Conservation (phyloP, 2,888 invertebrate species). For the Endotricha flammealis region DNA sequence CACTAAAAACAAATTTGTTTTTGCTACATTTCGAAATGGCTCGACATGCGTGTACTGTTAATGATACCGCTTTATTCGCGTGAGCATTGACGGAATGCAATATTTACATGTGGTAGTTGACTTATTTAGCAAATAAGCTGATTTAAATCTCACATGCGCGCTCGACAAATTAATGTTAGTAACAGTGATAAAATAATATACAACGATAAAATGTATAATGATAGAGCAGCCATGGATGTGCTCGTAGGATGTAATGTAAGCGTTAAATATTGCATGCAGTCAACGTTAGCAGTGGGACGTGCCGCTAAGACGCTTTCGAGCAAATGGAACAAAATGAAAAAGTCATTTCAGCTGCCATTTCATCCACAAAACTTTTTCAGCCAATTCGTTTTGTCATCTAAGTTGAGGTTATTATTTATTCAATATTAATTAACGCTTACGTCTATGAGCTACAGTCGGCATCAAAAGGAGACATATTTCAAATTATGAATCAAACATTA, state of each 20-base stretch:
- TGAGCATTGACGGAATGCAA: constrained; percentile 75
- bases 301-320: constrained; percentile 63
- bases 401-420: constrained; percentile 26
- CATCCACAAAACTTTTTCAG: constrained; percentile 36
- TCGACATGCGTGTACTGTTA: constrained; percentile 51
- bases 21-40: constrained; percentile 36
- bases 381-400: constrained; percentile 28
- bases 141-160: constrained; percentile 51
- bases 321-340: constrained; percentile 59
- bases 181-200: constrained; percentile 49
- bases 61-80: constrained; percentile 31
- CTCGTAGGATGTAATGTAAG: constrained; percentile 59
- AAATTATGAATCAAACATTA: no score
- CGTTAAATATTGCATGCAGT: constrained; percentile 79
- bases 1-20: constrained; percentile 8
- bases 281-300: constrained; percentile 72
- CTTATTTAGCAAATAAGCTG: constrained; percentile 41
- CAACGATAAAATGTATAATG: constrained; percentile 50
- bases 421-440: constrained; percentile 32
- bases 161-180: constrained; percentile 44
- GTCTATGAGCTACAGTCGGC: constrained; percentile 19
- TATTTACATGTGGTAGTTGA: constrained; percentile 66
- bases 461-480: constrained; percentile 22
- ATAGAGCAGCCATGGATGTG: constrained; percentile 58
- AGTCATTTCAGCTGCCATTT: constrained; percentile 45